phyloP scores from a whole-genome alignment of 2,888 invertebrate genomes.

The Cosmorhoe ocellata region DNA sequence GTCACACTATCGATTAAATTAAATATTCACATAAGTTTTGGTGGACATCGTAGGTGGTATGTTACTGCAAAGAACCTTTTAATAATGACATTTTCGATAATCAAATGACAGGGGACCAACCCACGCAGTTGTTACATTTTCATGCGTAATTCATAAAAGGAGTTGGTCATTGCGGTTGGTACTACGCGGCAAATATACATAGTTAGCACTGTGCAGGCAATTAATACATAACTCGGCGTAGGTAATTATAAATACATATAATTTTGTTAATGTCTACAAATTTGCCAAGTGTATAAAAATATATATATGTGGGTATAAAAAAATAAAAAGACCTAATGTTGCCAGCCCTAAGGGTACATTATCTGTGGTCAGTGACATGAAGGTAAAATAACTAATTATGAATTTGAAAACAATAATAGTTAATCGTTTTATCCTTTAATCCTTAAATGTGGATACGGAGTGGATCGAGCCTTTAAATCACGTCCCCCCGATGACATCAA shows the following conservation, averaged over 20 bases:
- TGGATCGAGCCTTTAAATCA: slow-evolving; percentile 57
- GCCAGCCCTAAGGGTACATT: too few species aligned
- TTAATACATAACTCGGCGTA: too few species aligned
- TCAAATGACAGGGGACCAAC: neutral
- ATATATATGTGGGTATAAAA: too few species aligned
- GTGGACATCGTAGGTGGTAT: slow-evolving; percentile 31
- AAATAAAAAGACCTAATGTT: too few species aligned
- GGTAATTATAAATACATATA: too few species aligned
- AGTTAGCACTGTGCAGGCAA: too few species aligned
- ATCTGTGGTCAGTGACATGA: too few species aligned
- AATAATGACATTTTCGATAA: slow-evolving; percentile 15
- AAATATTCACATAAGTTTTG: slow-evolving; percentile 50
- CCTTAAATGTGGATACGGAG: slow-evolving; percentile 50
- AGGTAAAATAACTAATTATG: too few species aligned
- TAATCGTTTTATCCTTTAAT: neutral
- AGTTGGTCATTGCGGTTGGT: neutral
- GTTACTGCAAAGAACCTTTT: slow-evolving; percentile 1
- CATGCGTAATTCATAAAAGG: neutral
- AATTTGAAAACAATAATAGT: neutral
- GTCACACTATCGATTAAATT: slow-evolving; percentile 47
- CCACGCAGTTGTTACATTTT: neutral
- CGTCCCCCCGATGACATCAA: slow-evolving; percentile 65
- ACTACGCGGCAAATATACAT: too few species aligned
- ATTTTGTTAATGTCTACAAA: too few species aligned
- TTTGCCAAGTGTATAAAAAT: too few species aligned